Base-by-base conservation (phyloP, 2,113 vertebrate genomes). In the Neoarius graeffei region DNA sequence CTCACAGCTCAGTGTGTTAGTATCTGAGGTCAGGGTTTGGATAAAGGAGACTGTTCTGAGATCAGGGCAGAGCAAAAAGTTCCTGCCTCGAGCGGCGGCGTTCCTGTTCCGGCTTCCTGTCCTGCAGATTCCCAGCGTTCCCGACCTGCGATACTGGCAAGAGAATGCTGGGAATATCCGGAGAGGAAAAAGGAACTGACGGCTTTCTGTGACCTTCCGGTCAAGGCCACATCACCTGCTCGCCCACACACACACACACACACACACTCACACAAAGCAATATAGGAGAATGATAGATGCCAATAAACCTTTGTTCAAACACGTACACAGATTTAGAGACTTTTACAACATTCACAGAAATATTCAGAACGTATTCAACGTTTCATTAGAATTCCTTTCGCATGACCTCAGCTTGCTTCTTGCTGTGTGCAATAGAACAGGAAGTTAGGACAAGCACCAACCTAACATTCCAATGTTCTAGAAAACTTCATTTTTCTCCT, bases 81-180 rank as follows among this genome's bases (percentile, higher is more conserved):
- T 81, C 74, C 23, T 56, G 85, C 27, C 73, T 64, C 25, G 67
- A 86, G 66, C 19, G 86, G 23, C 23, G 57, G 64, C 76, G 19
- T 62, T 69, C 86, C 81, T 48, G 93, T 91, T 92, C 93, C 92
- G 91, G 93, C 88, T 96, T 95, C 95, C 95, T 96, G 94, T 92
- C 94, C 91, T 92, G 91, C 93, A 94, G 94, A 85, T 95, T 95
- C 94, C 93, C 92, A 93, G 91, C 91, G 93, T 89, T 90, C 91
- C 85, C 69, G 42, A 81, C 76, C 73, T 35, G 86, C 86, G 60
- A 85, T 84, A 93, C 92, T 94, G 94, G 91, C 92, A 91, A 93
- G 87, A 96, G 94, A 95, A 96, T 95, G 93, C 95, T 95, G 95
- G 94, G 95, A 96, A 96, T 94, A 96, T 95, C 95, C 95, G 95